These are phyloP conservation scores for Datnioides undecimradiatus DNA, from an alignment of 2,113 vertebrate genomes.

Conservation along the genomic window DNA sequence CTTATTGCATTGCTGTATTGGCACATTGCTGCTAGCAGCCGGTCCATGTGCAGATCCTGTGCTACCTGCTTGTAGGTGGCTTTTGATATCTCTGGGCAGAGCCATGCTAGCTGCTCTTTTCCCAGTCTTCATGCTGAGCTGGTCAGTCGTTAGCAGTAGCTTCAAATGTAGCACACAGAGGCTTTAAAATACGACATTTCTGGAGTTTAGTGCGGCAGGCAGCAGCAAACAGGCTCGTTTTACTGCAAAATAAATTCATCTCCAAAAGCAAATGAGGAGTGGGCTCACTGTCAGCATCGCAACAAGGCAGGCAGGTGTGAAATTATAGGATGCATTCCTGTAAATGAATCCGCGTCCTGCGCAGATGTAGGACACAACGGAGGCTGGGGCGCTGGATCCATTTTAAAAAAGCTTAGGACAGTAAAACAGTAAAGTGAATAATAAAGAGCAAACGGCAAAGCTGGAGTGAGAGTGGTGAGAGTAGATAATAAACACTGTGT, in stretches of 20 bases:
- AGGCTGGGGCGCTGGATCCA: background rate
- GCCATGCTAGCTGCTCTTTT: no score
- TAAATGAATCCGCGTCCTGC: constrained; percentile 29
- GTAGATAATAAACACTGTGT: background rate
- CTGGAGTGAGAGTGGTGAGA: constrained; percentile 1
- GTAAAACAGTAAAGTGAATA: background rate
- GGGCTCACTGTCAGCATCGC: constrained; percentile 15
- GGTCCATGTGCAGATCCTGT: no score
- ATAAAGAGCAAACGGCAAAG: constrained; percentile 13
- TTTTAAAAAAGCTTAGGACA: background rate
- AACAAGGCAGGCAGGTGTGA: constrained; percentile 37
- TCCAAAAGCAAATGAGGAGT: background rate
- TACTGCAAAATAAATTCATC: background rate
- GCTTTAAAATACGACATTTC: background rate
- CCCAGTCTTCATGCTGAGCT: no score
- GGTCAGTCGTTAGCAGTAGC: no score
- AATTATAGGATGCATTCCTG: constrained; percentile 28
- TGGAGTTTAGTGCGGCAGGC: background rate
- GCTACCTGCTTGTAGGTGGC: no score
- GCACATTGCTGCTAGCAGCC: no score
- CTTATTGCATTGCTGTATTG: no score
- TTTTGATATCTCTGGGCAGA: no score
- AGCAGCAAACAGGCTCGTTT: background rate
- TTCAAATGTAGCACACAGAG: no score
- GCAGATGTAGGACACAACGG: background rate